These are phyloP conservation scores for Anolis sagrei DNA, from an alignment of 2,113 vertebrate genomes.

Conservation along the genomic window DNA sequence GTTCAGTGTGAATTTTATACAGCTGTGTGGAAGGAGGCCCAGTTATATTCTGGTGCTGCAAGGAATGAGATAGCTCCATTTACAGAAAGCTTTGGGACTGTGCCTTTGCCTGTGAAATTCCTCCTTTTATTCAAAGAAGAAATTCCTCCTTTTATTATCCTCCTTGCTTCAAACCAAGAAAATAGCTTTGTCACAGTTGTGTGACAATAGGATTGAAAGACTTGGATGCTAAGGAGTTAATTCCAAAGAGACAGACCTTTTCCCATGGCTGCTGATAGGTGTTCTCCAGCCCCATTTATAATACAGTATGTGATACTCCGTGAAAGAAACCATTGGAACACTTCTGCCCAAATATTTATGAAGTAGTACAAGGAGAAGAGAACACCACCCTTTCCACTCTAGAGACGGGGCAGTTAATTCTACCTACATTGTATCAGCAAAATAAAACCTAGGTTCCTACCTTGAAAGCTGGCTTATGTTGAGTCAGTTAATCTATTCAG, in stretches of 20 bases:
- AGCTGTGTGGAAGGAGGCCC: no score
- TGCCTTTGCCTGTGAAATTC: neutral
- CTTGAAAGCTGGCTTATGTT: neutral
- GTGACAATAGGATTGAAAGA: conserved; percentile 8
- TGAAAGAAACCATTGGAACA: neutral
- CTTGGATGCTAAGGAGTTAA: neutral
- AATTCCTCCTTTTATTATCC: conserved; percentile 34
- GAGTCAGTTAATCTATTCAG: neutral
- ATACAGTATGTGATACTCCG: neutral
- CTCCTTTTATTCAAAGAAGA: conserved; percentile 38
- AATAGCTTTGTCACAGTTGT: neutral
- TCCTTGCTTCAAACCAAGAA: no score
- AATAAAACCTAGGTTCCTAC: neutral
- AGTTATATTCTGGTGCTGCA: conserved; percentile 8
- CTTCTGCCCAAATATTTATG: neutral
- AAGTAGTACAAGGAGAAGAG: neutral
- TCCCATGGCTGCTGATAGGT: conserved; percentile 35
- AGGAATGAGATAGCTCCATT: neutral
- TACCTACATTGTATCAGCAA: neutral
- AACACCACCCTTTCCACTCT: neutral
- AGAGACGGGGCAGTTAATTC: neutral
- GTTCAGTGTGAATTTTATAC: no score
- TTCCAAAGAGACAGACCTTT: neutral
- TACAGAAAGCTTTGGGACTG: neutral
- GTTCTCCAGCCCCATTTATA: neutral